These are phyloP conservation scores for Burhinus bistriatus DNA, from an alignment of 2,113 vertebrate genomes.

Conservation along the genomic window DNA sequence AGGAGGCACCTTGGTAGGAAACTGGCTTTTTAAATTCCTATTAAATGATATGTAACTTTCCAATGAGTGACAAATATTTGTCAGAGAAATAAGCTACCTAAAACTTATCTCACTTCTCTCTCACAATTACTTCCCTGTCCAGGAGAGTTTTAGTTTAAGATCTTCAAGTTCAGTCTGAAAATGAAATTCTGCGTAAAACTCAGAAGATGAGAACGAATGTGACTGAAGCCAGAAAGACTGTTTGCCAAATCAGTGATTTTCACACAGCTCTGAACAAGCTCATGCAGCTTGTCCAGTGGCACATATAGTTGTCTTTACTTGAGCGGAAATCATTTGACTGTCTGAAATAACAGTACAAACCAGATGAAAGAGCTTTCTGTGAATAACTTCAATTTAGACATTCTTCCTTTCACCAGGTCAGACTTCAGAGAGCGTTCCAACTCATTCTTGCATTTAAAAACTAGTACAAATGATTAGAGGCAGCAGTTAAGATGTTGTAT, in stretches of 20 bases:
- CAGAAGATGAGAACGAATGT: background rate
- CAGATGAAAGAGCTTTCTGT: background rate
- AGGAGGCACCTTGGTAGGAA: background rate
- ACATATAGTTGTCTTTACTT: background rate
- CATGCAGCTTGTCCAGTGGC: background rate
- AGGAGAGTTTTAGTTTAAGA: background rate
- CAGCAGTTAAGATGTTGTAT: background rate
- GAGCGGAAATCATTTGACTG: background rate
- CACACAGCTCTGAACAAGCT: background rate
- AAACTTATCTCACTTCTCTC: background rate
- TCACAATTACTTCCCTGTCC: background rate
- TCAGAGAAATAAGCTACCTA: background rate
- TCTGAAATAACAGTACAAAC: background rate
- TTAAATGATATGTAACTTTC: background rate
- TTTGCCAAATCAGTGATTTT: background rate
- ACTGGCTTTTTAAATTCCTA: background rate
- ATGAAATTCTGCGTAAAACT: background rate
- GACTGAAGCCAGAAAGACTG: background rate
- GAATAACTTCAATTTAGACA: background rate
- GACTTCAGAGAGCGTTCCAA: background rate
- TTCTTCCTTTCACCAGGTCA: background rate
- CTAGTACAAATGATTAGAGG: accelerated
- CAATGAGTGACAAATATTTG: accelerated
- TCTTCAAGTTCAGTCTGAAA: background rate
- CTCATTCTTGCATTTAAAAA: background rate